Conservation (phyloP, 2,797 vertebrate genomes). For the Cryptoprocta ferox region DNA sequence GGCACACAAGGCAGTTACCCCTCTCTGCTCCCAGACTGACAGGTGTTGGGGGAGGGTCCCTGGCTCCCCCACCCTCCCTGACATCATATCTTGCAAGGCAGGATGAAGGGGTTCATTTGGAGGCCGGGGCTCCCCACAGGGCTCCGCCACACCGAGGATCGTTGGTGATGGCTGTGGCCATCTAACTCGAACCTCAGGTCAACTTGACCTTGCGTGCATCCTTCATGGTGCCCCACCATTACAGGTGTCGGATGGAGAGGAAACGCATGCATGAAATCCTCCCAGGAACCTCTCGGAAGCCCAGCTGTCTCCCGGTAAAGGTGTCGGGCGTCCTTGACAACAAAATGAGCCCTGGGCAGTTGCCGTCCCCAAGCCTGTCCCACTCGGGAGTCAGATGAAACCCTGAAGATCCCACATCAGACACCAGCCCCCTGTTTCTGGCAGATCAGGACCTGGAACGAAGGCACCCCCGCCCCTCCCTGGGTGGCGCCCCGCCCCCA, state of each 20-base stretch:
- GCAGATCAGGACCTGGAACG: background rate
- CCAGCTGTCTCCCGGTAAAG: fast-evolving
- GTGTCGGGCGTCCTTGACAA: background rate
- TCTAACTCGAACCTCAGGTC: fast-evolving
- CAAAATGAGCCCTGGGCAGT: background rate
- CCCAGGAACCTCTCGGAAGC: fast-evolving
- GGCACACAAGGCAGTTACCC: fast-evolving
- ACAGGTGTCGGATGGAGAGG: too few relatives aligned
- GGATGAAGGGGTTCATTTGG: fast-evolving
- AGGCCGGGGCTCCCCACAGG: fast-evolving
- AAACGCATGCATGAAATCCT: fast-evolving
- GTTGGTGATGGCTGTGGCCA: background rate
- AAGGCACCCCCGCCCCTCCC: background rate
- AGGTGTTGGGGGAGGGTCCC: background rate
- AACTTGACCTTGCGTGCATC: fast-evolving
- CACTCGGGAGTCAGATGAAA: background rate
- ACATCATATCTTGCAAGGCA: fast-evolving
- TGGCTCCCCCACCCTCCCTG: background rate
- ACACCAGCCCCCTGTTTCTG: background rate
- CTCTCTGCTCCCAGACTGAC: fast-evolving
- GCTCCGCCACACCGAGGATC: fast-evolving
- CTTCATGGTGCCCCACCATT: fast-evolving
- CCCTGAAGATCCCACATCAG: fast-evolving
- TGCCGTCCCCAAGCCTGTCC: fast-evolving
- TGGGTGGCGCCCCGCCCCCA: background rate